Conservation (phyloP, 1,140 invertebrate genomes). For the Scaptomyza pallida region DNA sequence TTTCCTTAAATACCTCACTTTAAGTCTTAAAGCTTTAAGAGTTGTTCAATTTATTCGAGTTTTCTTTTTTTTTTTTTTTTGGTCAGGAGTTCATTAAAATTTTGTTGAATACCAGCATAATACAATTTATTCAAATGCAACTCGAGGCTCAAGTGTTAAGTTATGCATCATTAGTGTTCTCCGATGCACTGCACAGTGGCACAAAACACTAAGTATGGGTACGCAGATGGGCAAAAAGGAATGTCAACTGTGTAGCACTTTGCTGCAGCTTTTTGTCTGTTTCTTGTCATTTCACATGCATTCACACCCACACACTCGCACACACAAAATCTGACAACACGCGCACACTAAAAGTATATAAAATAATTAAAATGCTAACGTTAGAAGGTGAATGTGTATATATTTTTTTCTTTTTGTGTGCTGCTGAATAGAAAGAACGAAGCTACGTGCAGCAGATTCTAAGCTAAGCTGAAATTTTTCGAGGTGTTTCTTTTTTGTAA, state of each 20-base stretch:
- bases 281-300: conserved; percentile 59
- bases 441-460: conserved; percentile 61
- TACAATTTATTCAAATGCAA: conserved; percentile 70
- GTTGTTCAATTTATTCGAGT: conserved; percentile 6
- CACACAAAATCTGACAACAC: conserved; percentile 24
- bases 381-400: conserved; percentile 48
- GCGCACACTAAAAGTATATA: conserved; percentile 61
- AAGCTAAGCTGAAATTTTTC: conserved; percentile 62
- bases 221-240: background rate
- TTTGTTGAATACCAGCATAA: conserved; percentile 61
- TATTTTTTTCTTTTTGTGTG: conserved; percentile 33
- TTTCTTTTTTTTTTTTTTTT: too few relatives aligned
- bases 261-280: conserved; percentile 47
- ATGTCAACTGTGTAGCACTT: conserved; percentile 50
- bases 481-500: conserved; percentile 59
- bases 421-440: conserved; percentile 68
- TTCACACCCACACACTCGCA: conserved; percentile 44
- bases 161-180: conserved; percentile 80
- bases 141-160: conserved; percentile 64
- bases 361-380: conserved; percentile 78
- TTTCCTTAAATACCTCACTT: background rate
- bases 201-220: conserved; percentile 3
- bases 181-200: conserved; percentile 28
- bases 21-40: background rate
- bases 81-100: conserved; percentile 69